These are phyloP conservation scores for Drusus annulatus DNA, from an alignment of 1,140 invertebrate species.

Conservation along the genomic window DNA sequence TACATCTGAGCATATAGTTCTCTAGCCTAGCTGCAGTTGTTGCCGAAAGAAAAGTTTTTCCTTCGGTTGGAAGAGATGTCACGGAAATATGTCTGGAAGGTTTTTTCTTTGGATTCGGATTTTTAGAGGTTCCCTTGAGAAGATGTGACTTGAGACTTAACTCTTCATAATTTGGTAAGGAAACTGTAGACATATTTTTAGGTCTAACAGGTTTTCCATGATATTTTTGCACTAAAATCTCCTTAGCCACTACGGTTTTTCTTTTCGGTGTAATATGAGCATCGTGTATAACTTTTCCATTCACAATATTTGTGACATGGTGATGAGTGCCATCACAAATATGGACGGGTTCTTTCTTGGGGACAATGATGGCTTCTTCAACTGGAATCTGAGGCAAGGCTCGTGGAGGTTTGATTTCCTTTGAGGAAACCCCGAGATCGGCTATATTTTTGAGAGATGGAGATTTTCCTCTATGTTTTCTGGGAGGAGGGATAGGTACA, in stretches of 20 bases:
- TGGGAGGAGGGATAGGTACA: slow-evolving; percentile 50
- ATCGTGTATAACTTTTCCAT: slow-evolving; percentile 52
- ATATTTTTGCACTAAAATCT: slow-evolving; percentile 8
- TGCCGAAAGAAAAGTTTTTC: slow-evolving; percentile 53
- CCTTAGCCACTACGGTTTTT: background rate
- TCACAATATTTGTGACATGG: slow-evolving; percentile 51
- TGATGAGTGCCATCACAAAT: slow-evolving; percentile 56
- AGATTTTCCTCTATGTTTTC: slow-evolving; percentile 47
- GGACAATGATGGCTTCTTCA: slow-evolving; percentile 56
- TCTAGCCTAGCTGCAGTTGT: slow-evolving; percentile 61
- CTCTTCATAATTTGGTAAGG: slow-evolving; percentile 69
- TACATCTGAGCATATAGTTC: slow-evolving; percentile 61
- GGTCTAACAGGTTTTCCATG: slow-evolving; percentile 54
- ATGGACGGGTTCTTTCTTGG: slow-evolving; percentile 55
- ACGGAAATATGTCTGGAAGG: slow-evolving; percentile 48
- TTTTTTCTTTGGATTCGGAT: slow-evolving; percentile 47
- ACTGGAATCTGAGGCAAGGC: slow-evolving; percentile 38
- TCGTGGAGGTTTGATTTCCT: background rate
- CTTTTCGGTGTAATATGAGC: background rate
- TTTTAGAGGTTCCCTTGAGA: slow-evolving; percentile 5
- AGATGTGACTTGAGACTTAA: slow-evolving; percentile 51
- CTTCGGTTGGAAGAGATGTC: slow-evolving; percentile 52
- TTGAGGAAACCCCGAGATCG: background rate
- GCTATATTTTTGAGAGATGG: slow-evolving; percentile 20
- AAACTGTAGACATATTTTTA: slow-evolving; percentile 67